Conservation (phyloP, 2,888 invertebrate species). For the Pterostichus madidus region DNA sequence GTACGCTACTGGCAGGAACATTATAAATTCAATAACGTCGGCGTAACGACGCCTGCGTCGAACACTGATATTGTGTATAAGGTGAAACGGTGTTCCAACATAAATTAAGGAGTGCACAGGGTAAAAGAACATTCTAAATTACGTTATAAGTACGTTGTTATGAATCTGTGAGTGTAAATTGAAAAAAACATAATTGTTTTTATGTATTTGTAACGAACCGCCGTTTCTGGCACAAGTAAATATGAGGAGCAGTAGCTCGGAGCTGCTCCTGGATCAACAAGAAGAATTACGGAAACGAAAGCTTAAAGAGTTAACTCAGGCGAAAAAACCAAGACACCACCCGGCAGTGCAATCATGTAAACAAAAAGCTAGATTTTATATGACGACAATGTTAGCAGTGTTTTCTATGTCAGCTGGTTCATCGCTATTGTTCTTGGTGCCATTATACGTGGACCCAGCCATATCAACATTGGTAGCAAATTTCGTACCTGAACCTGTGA, state of each 20-base stretch:
- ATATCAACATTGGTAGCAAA: conserved; percentile 85
- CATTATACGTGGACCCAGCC: conserved; percentile 85
- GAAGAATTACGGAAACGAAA: conserved; percentile 84
- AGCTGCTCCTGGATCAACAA: conserved; percentile 87
- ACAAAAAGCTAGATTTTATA: conserved; percentile 85
- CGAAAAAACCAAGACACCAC: conserved; percentile 76
- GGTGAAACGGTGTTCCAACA: conserved; percentile 55
- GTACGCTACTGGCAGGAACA: conserved; percentile 32
- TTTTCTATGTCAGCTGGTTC: conserved; percentile 86
- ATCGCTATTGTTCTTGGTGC: conserved; percentile 86
- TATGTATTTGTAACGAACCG: conserved; percentile 50
- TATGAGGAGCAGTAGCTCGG: conserved; percentile 88
- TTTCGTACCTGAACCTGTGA: conserved; percentile 86
- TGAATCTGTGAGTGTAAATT: conserved; percentile 46
- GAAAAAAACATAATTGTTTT: conserved; percentile 36
- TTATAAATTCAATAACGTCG: conserved; percentile 66
- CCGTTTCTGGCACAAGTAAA: conserved; percentile 67
- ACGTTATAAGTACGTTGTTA: conserved; percentile 54
- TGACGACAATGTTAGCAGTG: conserved; percentile 85
- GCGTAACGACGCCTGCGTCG: conserved; percentile 64
- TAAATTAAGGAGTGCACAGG: conserved; percentile 61
- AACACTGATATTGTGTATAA: conserved; percentile 42
- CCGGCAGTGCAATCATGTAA: conserved; percentile 80
- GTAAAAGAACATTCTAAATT: conserved; percentile 63
- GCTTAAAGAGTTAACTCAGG: conserved; percentile 80